Evolutionary conservation across 2,888 invertebrate species (phyloP), one percentile per base, ranked within the genome.

Genomic region (Leptopterna dolabrata): DNA sequence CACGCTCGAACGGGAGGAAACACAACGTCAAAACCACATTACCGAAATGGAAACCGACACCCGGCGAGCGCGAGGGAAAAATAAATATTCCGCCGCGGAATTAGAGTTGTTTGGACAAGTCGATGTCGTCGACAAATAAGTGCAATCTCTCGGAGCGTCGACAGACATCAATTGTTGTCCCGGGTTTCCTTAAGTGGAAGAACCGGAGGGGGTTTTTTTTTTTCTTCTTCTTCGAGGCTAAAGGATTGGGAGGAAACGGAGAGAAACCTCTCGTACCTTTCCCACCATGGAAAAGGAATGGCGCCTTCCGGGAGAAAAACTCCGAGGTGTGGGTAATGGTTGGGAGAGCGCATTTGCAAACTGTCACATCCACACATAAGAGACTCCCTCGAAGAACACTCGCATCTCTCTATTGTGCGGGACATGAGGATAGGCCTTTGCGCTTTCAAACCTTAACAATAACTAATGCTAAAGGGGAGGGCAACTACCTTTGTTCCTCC

Each of bases 81-180:
- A 78, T 78, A 78, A 78, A 78, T 78, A 78, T 78, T 78, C 78
- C 45, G 43, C 19, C 41, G 78, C 78, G 78, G 83, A 83, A 83
- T 83, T 83, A 83, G 83, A 83, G 83, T 83, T 83, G 83, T 83
- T 83, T 83, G 83, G 83, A 70, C 83, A 76, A 41, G 86, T 76
- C 51, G 86, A 55, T 86, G 86, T 76, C 86, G 86, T 76, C 86
- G 55, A 86, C 86, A 86, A 86, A 86, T 86, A 86, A 86, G 86
- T 86, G 76, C 86, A 86, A 86, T 86, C 86, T 86, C 86, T 76
- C 16, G 83, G 76, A 76, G 86, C 76, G 86, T 76, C 76, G 86
- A 83, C 83, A 83, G 86, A 63, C 86, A 86, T 86, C 86, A 86
- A 86, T 86, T 86, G 86, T 63, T 76, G 55, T 55, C 71, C 73